Base-by-base conservation (phyloP, 2,888 invertebrate species). In the Phyto melanocephala region DNA sequence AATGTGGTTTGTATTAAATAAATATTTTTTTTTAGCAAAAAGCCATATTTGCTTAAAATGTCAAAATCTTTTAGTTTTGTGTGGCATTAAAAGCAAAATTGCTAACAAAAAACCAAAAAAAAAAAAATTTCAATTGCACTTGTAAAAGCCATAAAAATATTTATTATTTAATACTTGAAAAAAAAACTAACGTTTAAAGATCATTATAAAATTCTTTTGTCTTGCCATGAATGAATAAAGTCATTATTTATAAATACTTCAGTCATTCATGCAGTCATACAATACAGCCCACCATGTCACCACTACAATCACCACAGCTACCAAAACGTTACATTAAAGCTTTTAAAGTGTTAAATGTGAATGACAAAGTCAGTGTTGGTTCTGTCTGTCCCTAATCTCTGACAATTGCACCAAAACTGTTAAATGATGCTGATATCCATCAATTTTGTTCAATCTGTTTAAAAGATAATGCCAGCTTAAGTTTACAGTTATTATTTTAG, bases 171-270 rank as follows among this genome's bases (percentile, higher is more conserved):
- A 45, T 63, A 56, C 58, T 37, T 8, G 40, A 63, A 15, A 22
- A 52, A 58, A 28, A 28, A 3, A 28, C 3, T 6, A 28, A 17
- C 52, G 42, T 60, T 37, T 71, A 76, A 82, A 76, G 65, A 81
- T 74, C 81, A 74, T 74, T 81, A 74, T 58, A 45, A 76, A 79
- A 79, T 82, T 75, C 67, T 82, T 82, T 75, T 56, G 70, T 70
- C 24, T 71, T 50, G 20, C 20, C 3, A 22, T 77, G 68, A 68
- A 78, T 81, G 56, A 47, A 28, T 28, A 28, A 76, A 81, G 81
- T 74, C 77, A 81, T 81, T 74, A 78, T 78, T 37, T 77, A 42
- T 65, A 70, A 70, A 63, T 42, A 40, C 42, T 45, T 28, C 13
- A 65, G 37, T 33, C 24, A 28, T 35, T 37, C 17, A 47, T 47